Evolutionary conservation across 92 coral and sea anemone genomes (phyloP).

Genomic region (Porites evermanni): DNA sequence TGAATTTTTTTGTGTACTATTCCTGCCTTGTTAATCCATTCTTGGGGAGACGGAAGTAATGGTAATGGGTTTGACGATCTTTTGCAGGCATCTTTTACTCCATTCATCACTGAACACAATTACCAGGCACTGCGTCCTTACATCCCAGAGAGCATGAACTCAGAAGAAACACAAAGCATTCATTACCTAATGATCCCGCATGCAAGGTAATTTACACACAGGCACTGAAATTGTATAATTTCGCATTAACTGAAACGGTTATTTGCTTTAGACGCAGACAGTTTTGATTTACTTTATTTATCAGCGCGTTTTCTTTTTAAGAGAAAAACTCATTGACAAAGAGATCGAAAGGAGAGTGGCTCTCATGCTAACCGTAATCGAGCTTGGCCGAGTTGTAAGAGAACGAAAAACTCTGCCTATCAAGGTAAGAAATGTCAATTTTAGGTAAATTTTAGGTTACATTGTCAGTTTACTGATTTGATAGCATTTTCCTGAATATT

Average conservation of each 20-base stretch:
- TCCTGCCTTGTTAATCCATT: too few relatives aligned
- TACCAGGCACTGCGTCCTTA: constrained; percentile 87
- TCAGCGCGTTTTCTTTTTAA: constrained; percentile 23
- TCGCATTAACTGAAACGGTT: background rate
- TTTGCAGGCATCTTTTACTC: constrained; percentile 95
- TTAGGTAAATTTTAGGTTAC: background rate
- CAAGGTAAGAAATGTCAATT: constrained; percentile 65
- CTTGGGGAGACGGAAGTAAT: too few relatives aligned
- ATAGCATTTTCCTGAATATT: too few relatives aligned
- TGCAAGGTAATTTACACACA: constrained; percentile 61
- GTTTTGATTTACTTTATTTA: background rate
- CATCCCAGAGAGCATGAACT: constrained; percentile 67
- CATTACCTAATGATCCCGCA: constrained; percentile 92
- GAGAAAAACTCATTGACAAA: constrained; percentile 80
- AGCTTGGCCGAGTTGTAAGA: constrained; percentile 95
- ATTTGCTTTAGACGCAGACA: background rate
- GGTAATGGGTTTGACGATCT: background rate
- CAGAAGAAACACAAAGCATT: constrained; percentile 82
- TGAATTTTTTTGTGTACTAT: too few relatives aligned
- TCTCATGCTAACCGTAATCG: constrained; percentile 94
- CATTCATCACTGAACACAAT: constrained; percentile 94
- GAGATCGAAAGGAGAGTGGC: constrained; percentile 94
- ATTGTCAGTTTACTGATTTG: too few relatives aligned
- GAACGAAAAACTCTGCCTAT: constrained; percentile 96
- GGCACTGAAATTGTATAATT: background rate